Conservation (phyloP, 1,140 invertebrate genomes). For the Drosophila guanche region DNA sequence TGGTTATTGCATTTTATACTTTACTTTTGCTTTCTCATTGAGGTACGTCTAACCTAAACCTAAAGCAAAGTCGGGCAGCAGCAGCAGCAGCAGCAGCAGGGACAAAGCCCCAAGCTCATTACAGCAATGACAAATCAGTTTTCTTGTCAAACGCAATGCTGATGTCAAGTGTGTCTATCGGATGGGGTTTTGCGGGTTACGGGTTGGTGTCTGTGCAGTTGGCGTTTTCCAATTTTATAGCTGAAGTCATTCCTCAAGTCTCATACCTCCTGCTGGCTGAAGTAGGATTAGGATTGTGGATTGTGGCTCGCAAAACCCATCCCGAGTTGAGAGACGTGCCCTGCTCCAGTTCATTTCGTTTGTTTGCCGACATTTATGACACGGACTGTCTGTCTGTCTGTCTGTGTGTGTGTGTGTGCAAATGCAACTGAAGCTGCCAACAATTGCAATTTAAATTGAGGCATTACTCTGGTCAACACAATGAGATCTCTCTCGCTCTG, state of each 20-base stretch:
- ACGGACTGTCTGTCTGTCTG: slow-evolving; percentile 20
- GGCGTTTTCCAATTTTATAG: slow-evolving; percentile 74
- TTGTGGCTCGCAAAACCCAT: slow-evolving; percentile 12
- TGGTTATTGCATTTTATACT: slow-evolving; percentile 71
- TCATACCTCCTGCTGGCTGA: slow-evolving; percentile 6
- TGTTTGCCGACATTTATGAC: slow-evolving; percentile 53
- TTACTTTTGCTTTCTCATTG: slow-evolving; percentile 68
- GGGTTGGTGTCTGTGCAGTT: slow-evolving; percentile 27
- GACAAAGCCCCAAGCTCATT: slow-evolving; percentile 69
- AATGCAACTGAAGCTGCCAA: slow-evolving; percentile 41
- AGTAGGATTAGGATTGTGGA: slow-evolving; percentile 38
- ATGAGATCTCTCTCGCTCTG: slow-evolving; percentile 11
- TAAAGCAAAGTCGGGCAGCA: no score
- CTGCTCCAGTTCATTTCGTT: slow-evolving; percentile 49
- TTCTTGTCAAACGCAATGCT: slow-evolving; percentile 72
- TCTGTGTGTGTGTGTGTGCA: no score
- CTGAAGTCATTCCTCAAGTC: slow-evolving; percentile 15
- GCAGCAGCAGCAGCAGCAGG: slow-evolving; percentile 5
- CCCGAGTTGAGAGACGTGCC: slow-evolving; percentile 38
- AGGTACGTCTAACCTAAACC: slow-evolving; percentile 13
- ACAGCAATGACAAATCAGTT: slow-evolving; percentile 77
- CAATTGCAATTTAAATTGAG: slow-evolving; percentile 53
- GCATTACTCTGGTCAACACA: slow-evolving; percentile 49
- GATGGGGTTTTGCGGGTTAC: slow-evolving; percentile 3
- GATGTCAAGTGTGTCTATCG: slow-evolving; percentile 60